Percentiles rank a stretch among this genome's conserved stretches.
Conservation (phyloP, 2,797 vertebrate genomes). For the Hemibagrus guttatus region DNA sequence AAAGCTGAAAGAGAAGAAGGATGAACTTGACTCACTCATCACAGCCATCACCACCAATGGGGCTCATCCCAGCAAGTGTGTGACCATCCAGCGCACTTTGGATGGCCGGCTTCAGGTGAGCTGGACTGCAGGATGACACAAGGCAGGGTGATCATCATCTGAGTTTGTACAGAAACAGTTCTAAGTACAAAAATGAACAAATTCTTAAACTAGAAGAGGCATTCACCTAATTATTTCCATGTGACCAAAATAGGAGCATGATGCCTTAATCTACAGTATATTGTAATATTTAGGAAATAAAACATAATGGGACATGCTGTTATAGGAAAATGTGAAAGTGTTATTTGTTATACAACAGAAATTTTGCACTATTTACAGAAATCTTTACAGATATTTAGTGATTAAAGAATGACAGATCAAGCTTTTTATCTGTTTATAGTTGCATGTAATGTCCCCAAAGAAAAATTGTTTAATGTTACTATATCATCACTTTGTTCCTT, state of each 20-base stretch:
- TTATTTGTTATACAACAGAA: not conserved
- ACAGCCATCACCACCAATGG: conserved; percentile 97
- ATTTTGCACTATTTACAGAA: not conserved
- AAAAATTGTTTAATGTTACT: not conserved
- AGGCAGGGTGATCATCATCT: not conserved
- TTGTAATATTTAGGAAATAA: not conserved
- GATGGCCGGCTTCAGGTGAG: conserved; percentile 92
- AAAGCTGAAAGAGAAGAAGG: conserved; percentile 97
- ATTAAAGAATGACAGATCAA: not conserved
- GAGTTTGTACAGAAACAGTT: not conserved
- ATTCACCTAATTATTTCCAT: not conserved
- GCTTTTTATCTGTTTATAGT: not conserved
- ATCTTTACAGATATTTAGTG: not conserved
- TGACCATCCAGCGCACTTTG: conserved; percentile 94
- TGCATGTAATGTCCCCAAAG: not conserved
- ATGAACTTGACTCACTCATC: conserved; percentile 94
- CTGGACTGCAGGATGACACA: not conserved
- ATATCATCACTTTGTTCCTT: not conserved
- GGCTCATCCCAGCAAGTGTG: conserved; percentile 96
- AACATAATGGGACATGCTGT: not conserved
- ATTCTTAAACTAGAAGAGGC: not conserved
- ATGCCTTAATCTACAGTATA: not conserved
- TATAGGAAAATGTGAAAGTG: not conserved
- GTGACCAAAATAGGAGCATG: not conserved
- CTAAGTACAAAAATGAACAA: not conserved